phyloP scores from a whole-genome alignment of 2,888 invertebrate genomes.

The Caenorhabditis wallacei region DNA sequence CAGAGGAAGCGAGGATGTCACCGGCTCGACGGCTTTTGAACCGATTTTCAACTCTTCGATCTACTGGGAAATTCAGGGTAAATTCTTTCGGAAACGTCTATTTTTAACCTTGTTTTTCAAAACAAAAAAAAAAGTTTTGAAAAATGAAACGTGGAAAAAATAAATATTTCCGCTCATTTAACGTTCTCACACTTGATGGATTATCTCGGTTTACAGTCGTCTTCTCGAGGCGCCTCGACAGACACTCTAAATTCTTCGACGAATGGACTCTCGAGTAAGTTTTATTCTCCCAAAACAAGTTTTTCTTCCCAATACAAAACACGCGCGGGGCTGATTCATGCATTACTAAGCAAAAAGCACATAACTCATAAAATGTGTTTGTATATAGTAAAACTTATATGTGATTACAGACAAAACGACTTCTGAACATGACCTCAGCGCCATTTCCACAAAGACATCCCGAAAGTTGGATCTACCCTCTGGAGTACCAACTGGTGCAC shows the following conservation, averaged over 20 bases:
- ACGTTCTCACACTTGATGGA: neutral
- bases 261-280: slow-evolving; percentile 27
- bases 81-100: too few species aligned
- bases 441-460: slow-evolving; percentile 11
- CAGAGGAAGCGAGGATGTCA: slow-evolving; percentile 51
- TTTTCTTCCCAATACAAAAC: neutral
- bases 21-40: slow-evolving; percentile 56
- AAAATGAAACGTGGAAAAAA: neutral
- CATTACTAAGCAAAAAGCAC: slow-evolving; percentile 45
- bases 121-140: neutral
- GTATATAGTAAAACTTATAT: slow-evolving; percentile 24
- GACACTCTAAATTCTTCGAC: slow-evolving; percentile 31
- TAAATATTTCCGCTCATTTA: neutral
- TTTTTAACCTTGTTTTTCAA: too few species aligned
- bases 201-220: slow-evolving; percentile 34
- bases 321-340: slow-evolving; percentile 35
- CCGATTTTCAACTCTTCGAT: slow-evolving; percentile 45
- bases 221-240: slow-evolving; percentile 24
- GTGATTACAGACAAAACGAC: slow-evolving; percentile 59
- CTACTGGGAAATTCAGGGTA: slow-evolving; percentile 48
- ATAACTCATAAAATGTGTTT: slow-evolving; percentile 18
- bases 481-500: slow-evolving; percentile 46
- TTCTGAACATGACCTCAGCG: slow-evolving; percentile 57
- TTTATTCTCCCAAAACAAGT: neutral
- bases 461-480: slow-evolving; percentile 21